Evolutionary conservation across 2,797 vertebrate species (phyloP), one percentile per base, ranked within the genome.

Genomic region (Octomys mimax): DNA sequence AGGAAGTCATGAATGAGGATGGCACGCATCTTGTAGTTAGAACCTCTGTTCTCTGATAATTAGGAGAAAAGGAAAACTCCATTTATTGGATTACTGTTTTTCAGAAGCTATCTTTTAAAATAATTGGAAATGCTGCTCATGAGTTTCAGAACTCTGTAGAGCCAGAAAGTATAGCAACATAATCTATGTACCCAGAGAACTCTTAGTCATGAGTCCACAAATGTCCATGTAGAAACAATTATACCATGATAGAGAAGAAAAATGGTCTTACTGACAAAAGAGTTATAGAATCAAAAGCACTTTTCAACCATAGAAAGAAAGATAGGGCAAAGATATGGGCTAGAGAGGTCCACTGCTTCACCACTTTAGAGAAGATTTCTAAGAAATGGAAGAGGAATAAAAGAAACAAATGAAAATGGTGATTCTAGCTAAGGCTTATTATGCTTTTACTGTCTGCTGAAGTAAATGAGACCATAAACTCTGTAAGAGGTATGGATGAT

Each of bases 41-140:
- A 96, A 91, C 77, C 31, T 87, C 33, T 91, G 82, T 71, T 71
- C 77, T 87, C 42, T 77, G n/a, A 46, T 90, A 68, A 96, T 6
- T 62, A 31, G 19, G 49, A 94, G 9, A 87, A 95, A 31, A 89
- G 52, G 19, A 93, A 89, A 95, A 49, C 13, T 36, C n/a, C 12
- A 62, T 33, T 42, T 54, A 66, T 36, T 31, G 16, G 4, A 83
- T 36, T 49, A 6, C 18, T 90, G 6, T 82, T 16, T 80, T 68
- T 94, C 52, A 68, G 12, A 12, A 68, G 19, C 8, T 39, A 59
- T 42, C 22, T 42, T 92, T 93, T 87, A 57, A 78, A 84, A 78
- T 91, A 96, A 91, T 70, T 54, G 26, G 16, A 39, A 52, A 90
- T 70, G 62, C 24, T 91, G 8, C 79, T 86, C 46, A 70, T 28